These are phyloP conservation scores for Ia io DNA, from an alignment of 2,113 vertebrate genomes.

Conservation along the genomic window DNA sequence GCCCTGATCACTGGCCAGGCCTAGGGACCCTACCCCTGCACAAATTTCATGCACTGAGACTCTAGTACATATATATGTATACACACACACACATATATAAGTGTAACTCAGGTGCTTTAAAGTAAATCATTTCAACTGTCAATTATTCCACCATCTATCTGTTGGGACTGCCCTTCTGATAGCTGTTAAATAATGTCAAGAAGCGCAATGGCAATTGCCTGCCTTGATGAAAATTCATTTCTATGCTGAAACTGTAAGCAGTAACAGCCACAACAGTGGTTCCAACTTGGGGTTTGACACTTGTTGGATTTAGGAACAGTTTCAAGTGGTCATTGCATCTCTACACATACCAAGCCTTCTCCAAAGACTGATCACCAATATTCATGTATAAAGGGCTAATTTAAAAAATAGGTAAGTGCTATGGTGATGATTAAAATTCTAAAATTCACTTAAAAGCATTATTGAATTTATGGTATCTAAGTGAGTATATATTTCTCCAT, in stretches of 20 bases:
- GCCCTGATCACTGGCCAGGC: no score
- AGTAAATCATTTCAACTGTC: not conserved
- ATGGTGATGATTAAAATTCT: not conserved
- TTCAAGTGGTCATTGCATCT: not conserved
- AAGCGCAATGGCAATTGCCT: not conserved
- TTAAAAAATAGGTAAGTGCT: not conserved
- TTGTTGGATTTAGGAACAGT: not conserved
- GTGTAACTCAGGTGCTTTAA: not conserved
- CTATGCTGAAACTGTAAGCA: not conserved
- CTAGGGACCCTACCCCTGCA: no score
- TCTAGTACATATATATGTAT: no score
- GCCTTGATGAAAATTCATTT: not conserved
- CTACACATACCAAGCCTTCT: not conserved
- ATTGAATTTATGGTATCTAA: not conserved
- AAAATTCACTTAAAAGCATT: not conserved
- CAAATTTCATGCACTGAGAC: no score
- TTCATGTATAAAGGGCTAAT: not conserved
- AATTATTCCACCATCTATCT: not conserved
- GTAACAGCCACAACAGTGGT: not conserved
- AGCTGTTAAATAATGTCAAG: not conserved
- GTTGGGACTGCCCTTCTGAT: not conserved
- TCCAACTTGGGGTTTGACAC: not conserved
- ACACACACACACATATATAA: not conserved
- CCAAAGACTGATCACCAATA: not conserved
- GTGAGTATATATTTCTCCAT: not conserved